These are phyloP conservation scores for Lycophotia porphyrea DNA, from an alignment of 2,888 invertebrate species.

Conservation along the genomic window DNA sequence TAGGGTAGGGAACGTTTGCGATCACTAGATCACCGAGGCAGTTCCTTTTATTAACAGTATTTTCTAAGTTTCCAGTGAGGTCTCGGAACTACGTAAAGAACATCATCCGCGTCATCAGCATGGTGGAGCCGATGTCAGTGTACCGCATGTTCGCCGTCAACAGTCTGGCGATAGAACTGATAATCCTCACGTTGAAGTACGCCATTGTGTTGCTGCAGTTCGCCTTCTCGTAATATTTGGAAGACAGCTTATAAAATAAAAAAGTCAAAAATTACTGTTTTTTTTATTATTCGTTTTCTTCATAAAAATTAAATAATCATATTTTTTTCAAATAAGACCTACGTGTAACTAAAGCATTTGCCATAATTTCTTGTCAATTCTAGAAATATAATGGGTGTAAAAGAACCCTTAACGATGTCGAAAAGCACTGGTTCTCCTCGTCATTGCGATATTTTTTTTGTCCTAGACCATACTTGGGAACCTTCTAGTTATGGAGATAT, in stretches of 20 bases:
- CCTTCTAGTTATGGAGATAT: no score
- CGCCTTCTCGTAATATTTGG: neutral
- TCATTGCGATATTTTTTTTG: no score
- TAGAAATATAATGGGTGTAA: no score
- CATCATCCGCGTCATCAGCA: constrained; percentile 18
- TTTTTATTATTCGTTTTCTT: neutral
- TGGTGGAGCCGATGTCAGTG: constrained; percentile 34
- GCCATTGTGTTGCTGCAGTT: constrained; percentile 28
- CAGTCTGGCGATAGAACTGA: constrained; percentile 15
- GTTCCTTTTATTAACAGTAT: neutral
- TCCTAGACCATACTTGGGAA: no score
- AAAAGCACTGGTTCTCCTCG: no score
- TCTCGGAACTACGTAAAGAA: constrained; percentile 25
- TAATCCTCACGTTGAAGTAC: constrained; percentile 26
- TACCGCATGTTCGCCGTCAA: constrained; percentile 25
- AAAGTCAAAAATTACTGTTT: no score
- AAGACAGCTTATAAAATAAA: neutral
- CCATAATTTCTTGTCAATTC: neutral
- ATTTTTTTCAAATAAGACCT: neutral
- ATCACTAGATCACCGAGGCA: neutral
- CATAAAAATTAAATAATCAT: no score
- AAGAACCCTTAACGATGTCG: no score
- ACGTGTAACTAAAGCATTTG: neutral
- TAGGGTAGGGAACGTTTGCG: neutral
- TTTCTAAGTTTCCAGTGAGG: constrained; percentile 8